phyloP scores from a whole-genome alignment of 2,113 vertebrate species.

The Varanus salvator region DNA sequence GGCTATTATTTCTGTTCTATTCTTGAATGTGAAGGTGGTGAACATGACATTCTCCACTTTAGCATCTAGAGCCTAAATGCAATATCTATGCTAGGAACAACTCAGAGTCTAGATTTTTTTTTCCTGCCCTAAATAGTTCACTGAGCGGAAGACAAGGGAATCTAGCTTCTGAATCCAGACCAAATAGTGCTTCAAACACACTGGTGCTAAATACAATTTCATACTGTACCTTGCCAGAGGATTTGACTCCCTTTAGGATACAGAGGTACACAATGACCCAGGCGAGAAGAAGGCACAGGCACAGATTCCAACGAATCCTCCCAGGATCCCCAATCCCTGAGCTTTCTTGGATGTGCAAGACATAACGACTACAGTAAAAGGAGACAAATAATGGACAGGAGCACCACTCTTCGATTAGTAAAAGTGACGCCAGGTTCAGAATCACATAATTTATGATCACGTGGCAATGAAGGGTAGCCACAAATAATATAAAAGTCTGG shows the following conservation, averaged over 20 bases:
- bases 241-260: conserved; percentile 85
- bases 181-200: not conserved
- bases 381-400: not conserved
- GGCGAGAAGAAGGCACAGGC: conserved; percentile 82
- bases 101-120: not conserved
- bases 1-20: not conserved
- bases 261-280: conserved; percentile 85
- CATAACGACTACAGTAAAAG: conserved; percentile 77
- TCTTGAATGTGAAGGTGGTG: not conserved
- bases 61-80: no score
- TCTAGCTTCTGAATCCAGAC: not conserved
- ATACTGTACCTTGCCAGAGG: conserved; percentile 82
- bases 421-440: not conserved
- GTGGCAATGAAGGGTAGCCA: not conserved
- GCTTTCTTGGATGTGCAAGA: conserved; percentile 86
- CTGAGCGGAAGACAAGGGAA: rapidly evolving
- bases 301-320: conserved; percentile 82
- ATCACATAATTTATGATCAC: not conserved
- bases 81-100: no score
- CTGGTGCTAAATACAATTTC: not conserved
- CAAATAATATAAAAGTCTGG: not conserved
- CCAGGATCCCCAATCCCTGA: conserved; percentile 80
- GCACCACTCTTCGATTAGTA: rapidly evolving
- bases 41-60: no score
- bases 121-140: not conserved